A percentile compares a stretch with the other conserved stretches of the same genome.
These are phyloP conservation scores for Paramuricea clavata DNA, from an alignment of 92 coral and sea anemone species.

Conservation along the genomic window DNA sequence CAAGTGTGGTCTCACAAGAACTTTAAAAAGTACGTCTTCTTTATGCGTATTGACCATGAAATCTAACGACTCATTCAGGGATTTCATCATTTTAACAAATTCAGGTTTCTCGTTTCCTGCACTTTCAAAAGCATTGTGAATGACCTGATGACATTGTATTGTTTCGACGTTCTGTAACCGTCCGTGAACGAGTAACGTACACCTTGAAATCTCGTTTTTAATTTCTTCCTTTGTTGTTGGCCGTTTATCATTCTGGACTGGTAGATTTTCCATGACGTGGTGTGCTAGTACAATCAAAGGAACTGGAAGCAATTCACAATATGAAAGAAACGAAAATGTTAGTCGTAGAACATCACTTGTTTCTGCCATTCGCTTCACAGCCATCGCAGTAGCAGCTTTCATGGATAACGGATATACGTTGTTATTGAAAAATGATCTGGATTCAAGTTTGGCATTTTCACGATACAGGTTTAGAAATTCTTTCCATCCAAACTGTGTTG, in stretches of 20 bases:
- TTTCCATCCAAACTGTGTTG: slow-evolving; percentile 81
- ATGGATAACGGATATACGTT: slow-evolving; percentile 83
- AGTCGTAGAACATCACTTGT: slow-evolving; percentile 72
- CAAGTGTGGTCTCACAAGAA: background rate
- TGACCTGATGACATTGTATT: slow-evolving; percentile 81
- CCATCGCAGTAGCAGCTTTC: slow-evolving; percentile 79
- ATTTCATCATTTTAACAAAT: slow-evolving; percentile 17
- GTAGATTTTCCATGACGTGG: slow-evolving; percentile 52
- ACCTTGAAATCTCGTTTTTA: slow-evolving; percentile 77
- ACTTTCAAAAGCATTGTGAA: slow-evolving; percentile 79
- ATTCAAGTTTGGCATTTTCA: slow-evolving; percentile 47
- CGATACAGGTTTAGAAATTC: slow-evolving; percentile 49
- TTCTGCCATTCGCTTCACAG: slow-evolving; percentile 91
- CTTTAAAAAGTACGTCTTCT: background rate
- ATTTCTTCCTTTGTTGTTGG: slow-evolving; percentile 24
- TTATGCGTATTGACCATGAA: background rate
- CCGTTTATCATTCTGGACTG: slow-evolving; percentile 1
- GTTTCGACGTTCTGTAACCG: slow-evolving; percentile 82
- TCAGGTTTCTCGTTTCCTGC: slow-evolving; percentile 40
- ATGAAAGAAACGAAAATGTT: slow-evolving; percentile 85
- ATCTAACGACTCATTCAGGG: background rate
- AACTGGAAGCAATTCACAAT: slow-evolving; percentile 83
- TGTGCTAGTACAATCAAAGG: slow-evolving; percentile 84
- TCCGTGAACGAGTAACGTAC: slow-evolving; percentile 81
- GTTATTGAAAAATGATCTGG: slow-evolving; percentile 79